phyloP scores from a whole-genome alignment of 2,888 invertebrate genomes.

The Opisthograptis luteolata region DNA sequence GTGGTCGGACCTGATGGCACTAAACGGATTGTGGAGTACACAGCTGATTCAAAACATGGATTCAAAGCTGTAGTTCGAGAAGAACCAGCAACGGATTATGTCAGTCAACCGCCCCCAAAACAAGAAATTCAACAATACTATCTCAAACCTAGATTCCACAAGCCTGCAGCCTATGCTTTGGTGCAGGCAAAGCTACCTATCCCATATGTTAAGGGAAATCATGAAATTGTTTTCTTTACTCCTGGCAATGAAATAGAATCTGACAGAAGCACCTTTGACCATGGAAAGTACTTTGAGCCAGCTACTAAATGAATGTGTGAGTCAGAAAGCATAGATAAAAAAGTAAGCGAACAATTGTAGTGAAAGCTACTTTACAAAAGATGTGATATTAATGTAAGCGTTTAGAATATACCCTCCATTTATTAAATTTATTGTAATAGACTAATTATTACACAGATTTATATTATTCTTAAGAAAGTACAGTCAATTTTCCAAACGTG shows the following conservation, averaged over 20 bases:
- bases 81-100: constrained; percentile 48
- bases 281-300: constrained; percentile 65
- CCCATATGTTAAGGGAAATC: constrained; percentile 34
- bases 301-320: constrained; percentile 32
- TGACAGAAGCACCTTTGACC: constrained; percentile 38
- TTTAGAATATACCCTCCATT: background rate
- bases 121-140: constrained; percentile 21
- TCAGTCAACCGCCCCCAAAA: constrained; percentile 15
- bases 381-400: constrained; percentile 12
- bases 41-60: constrained; percentile 78
- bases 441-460: too few relatives aligned
- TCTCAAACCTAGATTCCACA: constrained; percentile 23
- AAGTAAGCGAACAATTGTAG: background rate
- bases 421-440: background rate
- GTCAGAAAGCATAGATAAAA: background rate
- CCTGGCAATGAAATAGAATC: constrained; percentile 55
- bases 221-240: constrained; percentile 50
- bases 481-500: too few relatives aligned
- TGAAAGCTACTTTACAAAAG: background rate
- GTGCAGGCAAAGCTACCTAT: constrained; percentile 33
- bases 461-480: too few relatives aligned
- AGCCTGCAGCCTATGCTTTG: constrained; percentile 29
- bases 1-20: constrained; percentile 76
- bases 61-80: constrained; percentile 80
- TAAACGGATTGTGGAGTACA: constrained; percentile 74